Conservation (phyloP, 37 sponge, comb jelly and placozoan genomes). For the Diacarnus erythraeanus region DNA sequence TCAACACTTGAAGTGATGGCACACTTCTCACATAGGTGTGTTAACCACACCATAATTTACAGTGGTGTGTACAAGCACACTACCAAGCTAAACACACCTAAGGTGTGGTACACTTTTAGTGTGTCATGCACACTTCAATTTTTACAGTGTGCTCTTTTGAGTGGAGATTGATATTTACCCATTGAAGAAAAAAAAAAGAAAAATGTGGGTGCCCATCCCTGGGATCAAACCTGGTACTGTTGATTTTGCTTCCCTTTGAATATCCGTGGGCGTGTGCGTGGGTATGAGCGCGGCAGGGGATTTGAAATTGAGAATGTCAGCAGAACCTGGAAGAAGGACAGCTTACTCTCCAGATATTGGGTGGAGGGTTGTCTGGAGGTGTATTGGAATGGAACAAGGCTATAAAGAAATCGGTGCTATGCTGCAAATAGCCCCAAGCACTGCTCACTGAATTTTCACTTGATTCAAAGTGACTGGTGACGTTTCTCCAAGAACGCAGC, state of each 20-base stretch:
- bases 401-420: constrained; percentile 13
- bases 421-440: constrained; percentile 39
- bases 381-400: constrained; percentile 21
- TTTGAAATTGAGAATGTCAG: constrained; percentile 2
- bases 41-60: too few relatives aligned
- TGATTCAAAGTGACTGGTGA: constrained; percentile 24
- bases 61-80: too few relatives aligned
- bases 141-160: too few relatives aligned
- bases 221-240: too few relatives aligned
- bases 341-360: constrained; percentile 37
- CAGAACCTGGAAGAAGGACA: constrained; percentile 29
- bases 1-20: too few relatives aligned
- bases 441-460: constrained; percentile 39
- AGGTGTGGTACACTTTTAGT: too few relatives aligned
- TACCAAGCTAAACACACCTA: too few relatives aligned
- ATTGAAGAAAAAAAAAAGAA: too few relatives aligned
- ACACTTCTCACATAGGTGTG: too few relatives aligned
- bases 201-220: too few relatives aligned
- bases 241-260: constrained; percentile 4
- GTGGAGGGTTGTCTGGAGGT: constrained; percentile 49
- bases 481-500: neutral
- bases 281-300: neutral
- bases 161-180: too few relatives aligned
- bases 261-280: neutral
- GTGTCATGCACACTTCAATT: too few relatives aligned